Percentiles rank a stretch among this genome's conserved stretches.
Evolutionary conservation across 2,888 invertebrate species (phyloP).

Genomic region (Conops quadrifasciatus): DNA sequence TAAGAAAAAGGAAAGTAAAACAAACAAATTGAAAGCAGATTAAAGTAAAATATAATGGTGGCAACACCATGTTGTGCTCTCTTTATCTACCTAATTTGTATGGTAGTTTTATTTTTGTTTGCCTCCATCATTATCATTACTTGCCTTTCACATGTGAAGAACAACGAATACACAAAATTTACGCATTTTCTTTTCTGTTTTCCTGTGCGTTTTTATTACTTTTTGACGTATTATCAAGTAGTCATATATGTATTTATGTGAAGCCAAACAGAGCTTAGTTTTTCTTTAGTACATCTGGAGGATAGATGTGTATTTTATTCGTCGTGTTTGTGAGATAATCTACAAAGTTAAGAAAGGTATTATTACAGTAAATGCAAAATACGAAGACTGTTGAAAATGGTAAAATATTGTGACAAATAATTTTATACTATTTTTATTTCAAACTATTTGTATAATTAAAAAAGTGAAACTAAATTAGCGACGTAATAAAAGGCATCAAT

Average conservation of each 20-base stretch:
- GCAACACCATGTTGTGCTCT: background rate
- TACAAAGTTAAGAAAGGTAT: background rate
- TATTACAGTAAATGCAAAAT: too few relatives aligned
- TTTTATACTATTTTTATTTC: too few relatives aligned
- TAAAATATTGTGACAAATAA: too few relatives aligned
- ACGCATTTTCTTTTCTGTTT: constrained; percentile 30
- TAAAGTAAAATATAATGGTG: background rate
- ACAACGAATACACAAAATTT: constrained; percentile 23
- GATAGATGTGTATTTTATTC: constrained; percentile 40
- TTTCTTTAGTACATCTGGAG: constrained; percentile 43
- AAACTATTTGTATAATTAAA: too few relatives aligned
- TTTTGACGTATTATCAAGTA: constrained; percentile 25
- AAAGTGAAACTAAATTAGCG: too few relatives aligned
- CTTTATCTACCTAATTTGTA: background rate
- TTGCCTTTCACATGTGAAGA: constrained; percentile 8
- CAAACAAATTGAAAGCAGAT: background rate
- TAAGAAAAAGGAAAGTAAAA: background rate
- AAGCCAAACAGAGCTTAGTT: constrained; percentile 40
- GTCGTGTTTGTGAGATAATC: constrained; percentile 4
- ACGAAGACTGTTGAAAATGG: too few relatives aligned
- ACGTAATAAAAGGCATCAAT: too few relatives aligned
- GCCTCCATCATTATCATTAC: constrained; percentile 5
- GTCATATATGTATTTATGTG: constrained; percentile 18
- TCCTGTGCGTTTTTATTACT: constrained; percentile 29
- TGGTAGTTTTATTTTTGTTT: constrained; percentile 22